Evolutionary conservation across 2,113 vertebrate species (phyloP), one percentile per base, ranked within the genome.

Genomic region (Mesocricetus auratus): DNA sequence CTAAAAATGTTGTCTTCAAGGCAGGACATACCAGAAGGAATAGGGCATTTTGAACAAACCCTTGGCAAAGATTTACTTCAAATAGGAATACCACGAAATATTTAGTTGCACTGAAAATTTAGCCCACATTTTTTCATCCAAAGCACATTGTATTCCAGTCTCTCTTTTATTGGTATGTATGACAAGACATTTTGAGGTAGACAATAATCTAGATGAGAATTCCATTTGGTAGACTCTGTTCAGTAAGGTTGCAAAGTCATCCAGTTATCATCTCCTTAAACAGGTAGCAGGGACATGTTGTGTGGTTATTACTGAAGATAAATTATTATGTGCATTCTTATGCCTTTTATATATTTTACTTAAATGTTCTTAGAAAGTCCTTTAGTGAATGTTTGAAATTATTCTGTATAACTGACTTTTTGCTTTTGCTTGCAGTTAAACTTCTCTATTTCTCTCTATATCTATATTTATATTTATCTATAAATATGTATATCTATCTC

Each of bases 1-100:
- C 36, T 81, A 89, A 93, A 94, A 90, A 45, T 92, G 45, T 60
- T 95, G 22, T 96, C 53, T 90, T 95, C n/a, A 97, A 92, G 85
- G 36, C 75, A 92, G 69, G 29, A 88, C 85, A 93, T 93, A 94
- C n/a, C 78, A 93, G 71, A 74, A 31, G 31, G 13, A 93, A 16
- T 15, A 77, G 29, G 26, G 22, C 71, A 86, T 97, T 94, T 86
- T 95, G 91, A 94, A 92, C 69, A 92, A 93, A 94, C 21, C 45
- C 64, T 97, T 82, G 36, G 74, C 62, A 89, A 88, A 87, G 7
- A 77, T 92, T 89, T 81, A 58, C 69, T 94, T 96, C 87, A 88
- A 88, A 58, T 53, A 94, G 73, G 83, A 92, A 62, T 79, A 94
- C 93, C 87, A 86, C 90, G 90, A 94, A 95, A 75, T 13, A 69